Percentiles rank a stretch among this genome's conserved stretches.
Conservation (phyloP, 2,113 vertebrate genomes). For the Sminthopsis crassicaudata region DNA sequence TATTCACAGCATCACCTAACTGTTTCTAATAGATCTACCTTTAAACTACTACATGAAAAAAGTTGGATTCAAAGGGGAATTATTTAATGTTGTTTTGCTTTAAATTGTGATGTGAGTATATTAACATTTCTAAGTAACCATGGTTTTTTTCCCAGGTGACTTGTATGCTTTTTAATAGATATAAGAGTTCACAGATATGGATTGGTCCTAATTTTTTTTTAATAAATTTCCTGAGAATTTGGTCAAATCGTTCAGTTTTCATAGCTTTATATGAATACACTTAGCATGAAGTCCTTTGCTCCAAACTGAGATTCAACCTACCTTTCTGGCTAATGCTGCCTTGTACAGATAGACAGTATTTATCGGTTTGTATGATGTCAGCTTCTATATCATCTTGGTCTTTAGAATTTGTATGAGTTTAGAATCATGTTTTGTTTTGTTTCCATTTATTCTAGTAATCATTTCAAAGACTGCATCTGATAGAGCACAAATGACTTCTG, state of each 20-base stretch:
- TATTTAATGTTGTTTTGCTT: not conserved
- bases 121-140: not conserved
- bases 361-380: not conserved
- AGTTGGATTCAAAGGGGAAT: not conserved
- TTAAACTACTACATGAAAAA: not conserved
- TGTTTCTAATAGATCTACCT: not conserved
- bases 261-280: not conserved
- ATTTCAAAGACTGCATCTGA: not conserved
- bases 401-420: not conserved
- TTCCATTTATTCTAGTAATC: slow-evolving; percentile 3
- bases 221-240: not conserved
- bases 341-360: slow-evolving; percentile 11
- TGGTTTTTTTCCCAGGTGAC: not conserved
- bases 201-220: not conserved
- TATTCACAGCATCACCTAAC: not conserved
- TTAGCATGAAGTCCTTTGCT: slow-evolving; percentile 34
- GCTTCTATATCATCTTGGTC: not conserved
- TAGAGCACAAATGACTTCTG: slow-evolving; percentile 25
- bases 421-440: not conserved
- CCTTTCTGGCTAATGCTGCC: not conserved
- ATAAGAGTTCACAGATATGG: not conserved
- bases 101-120: not conserved
- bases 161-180: not conserved
- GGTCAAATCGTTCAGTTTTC: not conserved
- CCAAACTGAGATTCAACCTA: slow-evolving; percentile 13